Conservation (phyloP, 2,797 vertebrate species). For the Acanthis flammea region DNA sequence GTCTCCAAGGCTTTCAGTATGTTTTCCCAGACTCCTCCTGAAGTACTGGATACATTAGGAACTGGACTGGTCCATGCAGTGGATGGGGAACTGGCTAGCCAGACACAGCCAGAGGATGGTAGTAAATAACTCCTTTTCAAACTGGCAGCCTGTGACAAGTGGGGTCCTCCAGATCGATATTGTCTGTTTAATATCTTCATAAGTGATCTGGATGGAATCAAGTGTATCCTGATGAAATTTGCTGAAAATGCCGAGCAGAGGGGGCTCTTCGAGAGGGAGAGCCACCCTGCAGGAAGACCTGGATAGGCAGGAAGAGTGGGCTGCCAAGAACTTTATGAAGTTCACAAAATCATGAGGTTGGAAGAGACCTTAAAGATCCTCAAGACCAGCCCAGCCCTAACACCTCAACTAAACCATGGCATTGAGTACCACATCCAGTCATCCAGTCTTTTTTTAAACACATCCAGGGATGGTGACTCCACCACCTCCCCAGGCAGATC, state of each 20-base stretch:
- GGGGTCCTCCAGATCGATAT: accelerated
- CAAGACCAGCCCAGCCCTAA: not conserved
- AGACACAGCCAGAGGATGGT: not conserved
- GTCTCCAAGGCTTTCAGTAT: not conserved
- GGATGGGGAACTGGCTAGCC: not conserved
- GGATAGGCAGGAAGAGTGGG: not conserved
- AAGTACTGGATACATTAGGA: not conserved
- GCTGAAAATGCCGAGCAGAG: not conserved
- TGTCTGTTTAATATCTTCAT: not conserved
- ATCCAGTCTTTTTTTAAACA: not conserved
- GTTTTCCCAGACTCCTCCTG: not conserved
- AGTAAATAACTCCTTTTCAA: not conserved
- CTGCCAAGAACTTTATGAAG: not conserved
- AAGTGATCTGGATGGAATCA: not conserved
- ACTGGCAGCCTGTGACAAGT: not conserved
- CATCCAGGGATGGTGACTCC: not conserved
- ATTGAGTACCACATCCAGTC: not conserved
- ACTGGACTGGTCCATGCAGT: not conserved
- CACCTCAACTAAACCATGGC: not conserved
- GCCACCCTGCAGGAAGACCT: not conserved
- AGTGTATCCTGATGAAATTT: not conserved
- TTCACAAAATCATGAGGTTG: not conserved
- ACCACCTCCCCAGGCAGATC: not conserved
- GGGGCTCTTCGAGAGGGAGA: not conserved
- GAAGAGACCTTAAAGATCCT: not conserved